phyloP scores from a whole-genome alignment of 2,113 vertebrate genomes.

The Onychostruthus taczanowskii region DNA sequence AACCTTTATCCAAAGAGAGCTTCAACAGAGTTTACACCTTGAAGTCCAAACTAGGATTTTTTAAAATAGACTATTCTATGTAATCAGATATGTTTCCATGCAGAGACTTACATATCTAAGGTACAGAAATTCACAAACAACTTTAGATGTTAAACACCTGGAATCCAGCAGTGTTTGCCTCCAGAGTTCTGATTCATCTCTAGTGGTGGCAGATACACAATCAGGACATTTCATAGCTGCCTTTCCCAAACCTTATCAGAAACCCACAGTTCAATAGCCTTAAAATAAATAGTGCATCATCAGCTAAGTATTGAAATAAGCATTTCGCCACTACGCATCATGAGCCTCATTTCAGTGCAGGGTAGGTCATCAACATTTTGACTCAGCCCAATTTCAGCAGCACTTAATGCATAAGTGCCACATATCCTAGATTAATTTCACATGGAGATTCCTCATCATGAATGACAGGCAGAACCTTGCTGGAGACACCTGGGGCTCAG shows the following conservation, averaged over 20 bases:
- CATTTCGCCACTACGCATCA: not conserved
- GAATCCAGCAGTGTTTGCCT: not conserved
- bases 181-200: not conserved
- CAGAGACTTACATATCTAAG: not conserved
- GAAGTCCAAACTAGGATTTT: not conserved
- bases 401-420: not conserved
- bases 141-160: not conserved
- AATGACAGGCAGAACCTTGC: not conserved
- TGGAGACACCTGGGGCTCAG: not conserved
- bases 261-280: conserved; percentile 5
- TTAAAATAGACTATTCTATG: not conserved
- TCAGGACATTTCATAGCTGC: not conserved
- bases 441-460: not conserved
- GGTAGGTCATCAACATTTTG: conserved; percentile 22
- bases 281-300: conserved; percentile 49
- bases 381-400: not conserved
- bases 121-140: not conserved
- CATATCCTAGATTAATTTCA: not conserved
- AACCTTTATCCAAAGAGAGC: not conserved
- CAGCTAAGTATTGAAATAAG: conserved; percentile 52
- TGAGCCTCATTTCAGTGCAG: not conserved
- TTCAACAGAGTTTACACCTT: not conserved
- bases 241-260: conserved; percentile 36
- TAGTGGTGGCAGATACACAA: not conserved
- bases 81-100: not conserved